phyloP scores from a whole-genome alignment of 2,113 vertebrate species.

The Oxygymnocypris stewartii region DNA sequence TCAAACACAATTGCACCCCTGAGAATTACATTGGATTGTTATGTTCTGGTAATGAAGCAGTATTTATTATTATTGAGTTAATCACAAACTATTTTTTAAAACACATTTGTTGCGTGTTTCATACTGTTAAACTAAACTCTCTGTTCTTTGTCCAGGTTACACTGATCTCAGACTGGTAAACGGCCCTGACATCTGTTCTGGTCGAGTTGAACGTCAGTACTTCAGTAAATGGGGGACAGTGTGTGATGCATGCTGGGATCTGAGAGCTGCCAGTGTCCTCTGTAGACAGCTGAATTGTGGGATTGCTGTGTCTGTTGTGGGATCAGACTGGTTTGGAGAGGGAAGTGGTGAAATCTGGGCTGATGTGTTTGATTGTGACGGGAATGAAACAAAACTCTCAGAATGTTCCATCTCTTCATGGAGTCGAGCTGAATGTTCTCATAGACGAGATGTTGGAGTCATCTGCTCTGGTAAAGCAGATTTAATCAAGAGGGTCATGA shows the following conservation, averaged over 20 bases:
- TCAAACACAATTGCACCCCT: neutral
- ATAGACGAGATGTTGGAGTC: constrained; percentile 20
- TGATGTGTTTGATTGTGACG: too few species aligned
- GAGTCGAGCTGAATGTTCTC: constrained; percentile 48
- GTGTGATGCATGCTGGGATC: constrained; percentile 41
- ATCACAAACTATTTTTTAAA: too few species aligned
- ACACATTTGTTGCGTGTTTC: too few species aligned
- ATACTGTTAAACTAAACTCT: too few species aligned
- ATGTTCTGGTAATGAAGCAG: neutral
- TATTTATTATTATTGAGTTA: too few species aligned
- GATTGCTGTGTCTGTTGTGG: too few species aligned
- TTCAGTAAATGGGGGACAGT: neutral
- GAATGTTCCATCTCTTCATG: constrained; percentile 26
- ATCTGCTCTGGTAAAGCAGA: constrained; percentile 15
- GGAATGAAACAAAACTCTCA: too few species aligned
- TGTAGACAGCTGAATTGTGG: constrained; percentile 48
- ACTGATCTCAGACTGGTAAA: neutral
- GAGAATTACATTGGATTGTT: neutral
- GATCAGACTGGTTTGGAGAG: too few species aligned
- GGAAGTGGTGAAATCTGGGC: too few species aligned
- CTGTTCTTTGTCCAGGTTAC: neutral
- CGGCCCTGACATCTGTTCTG: constrained; percentile 15
- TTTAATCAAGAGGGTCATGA: too few species aligned
- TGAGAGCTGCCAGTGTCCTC: constrained; percentile 47
- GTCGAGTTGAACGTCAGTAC: constrained; percentile 41